Base-by-base conservation (phyloP, 2,888 invertebrate genomes). In the Diplazon laetatorius region DNA sequence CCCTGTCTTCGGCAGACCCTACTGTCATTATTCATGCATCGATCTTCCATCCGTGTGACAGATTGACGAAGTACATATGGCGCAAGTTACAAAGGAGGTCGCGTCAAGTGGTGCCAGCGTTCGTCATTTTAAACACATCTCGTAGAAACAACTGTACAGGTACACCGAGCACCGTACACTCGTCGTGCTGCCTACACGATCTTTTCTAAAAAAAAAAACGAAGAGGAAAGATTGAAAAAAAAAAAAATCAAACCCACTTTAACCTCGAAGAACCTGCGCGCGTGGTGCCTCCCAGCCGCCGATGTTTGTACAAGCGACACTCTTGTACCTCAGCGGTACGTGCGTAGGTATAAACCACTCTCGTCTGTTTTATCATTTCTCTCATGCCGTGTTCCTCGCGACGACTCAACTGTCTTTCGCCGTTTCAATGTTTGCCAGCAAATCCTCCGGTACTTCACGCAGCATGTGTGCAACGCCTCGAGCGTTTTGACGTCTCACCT, bases 231-330 rank as follows among this genome's bases (percentile, higher is more conserved):
- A 2, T 30, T 30, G 30, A 6, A 42, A 39, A 25, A 42, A 25
- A 1, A 0, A 35, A 37, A 10, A 20, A 48, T 57, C 37, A 65
- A 55, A 44, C 30, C 20, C 55, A 5, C 10, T 18, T 46, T 42
- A 42, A 59, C 73, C 63, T 66, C 65, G 44, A 42, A 46, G 63
- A 62, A 71, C 18, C 42, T 44, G 30, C 18, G 37, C 30, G 18
- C 55, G 16, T 55, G 42, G 22, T 25, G 42, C 52, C 52, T 52
- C 59, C 39, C 46, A 12, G 57, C 20, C 55, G n/a, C 62, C 69
- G 18, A 68, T 69, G 60, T 75, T 62, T 68, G 68, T 60, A 68
- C 68, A 74, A 59, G 46, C 20, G 69, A 55, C 59, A 59, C 65
- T 57, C 42, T 46, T 39, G 62, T 52, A 55, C 50, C 74, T 68